A percentile compares a stretch with the other conserved stretches of the same genome.
Evolutionary conservation across 2,888 invertebrate genomes (phyloP).

Genomic region (Rhopalosiphum nymphaeae): DNA sequence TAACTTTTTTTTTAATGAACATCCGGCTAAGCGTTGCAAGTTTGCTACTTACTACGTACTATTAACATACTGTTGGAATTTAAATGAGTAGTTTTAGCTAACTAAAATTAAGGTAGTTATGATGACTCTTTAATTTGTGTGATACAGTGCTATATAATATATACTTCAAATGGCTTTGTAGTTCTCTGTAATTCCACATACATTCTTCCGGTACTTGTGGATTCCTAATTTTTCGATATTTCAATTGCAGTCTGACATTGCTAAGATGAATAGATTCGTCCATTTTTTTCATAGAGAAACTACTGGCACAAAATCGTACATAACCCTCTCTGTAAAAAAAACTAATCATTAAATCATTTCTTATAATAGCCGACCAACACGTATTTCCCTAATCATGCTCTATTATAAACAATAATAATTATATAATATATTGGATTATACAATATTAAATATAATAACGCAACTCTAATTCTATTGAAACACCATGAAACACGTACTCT

Average conservation of each 20-base stretch:
- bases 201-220: conserved; percentile 79
- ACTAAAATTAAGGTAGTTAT: background rate
- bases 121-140: background rate
- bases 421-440: background rate
- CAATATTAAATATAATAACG: background rate
- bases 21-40: background rate
- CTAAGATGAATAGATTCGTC: conserved; percentile 74
- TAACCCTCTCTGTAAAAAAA: conserved; percentile 72
- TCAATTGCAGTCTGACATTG: conserved; percentile 74
- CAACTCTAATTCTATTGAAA: background rate
- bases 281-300: conserved; percentile 72
- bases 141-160: conserved; percentile 68
- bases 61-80: background rate
- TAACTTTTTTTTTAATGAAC: background rate
- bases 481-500: background rate
- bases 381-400: background rate
- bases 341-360: background rate
- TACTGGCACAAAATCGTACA: conserved; percentile 73
- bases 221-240: conserved; percentile 72
- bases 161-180: conserved; percentile 75
- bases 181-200: conserved; percentile 87
- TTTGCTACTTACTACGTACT: background rate
- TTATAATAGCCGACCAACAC: background rate
- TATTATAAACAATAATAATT: background rate
- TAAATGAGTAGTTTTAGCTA: background rate